These are phyloP conservation scores for Carettochelys insculpta DNA, from an alignment of 2,113 vertebrate species.

Conservation along the genomic window DNA sequence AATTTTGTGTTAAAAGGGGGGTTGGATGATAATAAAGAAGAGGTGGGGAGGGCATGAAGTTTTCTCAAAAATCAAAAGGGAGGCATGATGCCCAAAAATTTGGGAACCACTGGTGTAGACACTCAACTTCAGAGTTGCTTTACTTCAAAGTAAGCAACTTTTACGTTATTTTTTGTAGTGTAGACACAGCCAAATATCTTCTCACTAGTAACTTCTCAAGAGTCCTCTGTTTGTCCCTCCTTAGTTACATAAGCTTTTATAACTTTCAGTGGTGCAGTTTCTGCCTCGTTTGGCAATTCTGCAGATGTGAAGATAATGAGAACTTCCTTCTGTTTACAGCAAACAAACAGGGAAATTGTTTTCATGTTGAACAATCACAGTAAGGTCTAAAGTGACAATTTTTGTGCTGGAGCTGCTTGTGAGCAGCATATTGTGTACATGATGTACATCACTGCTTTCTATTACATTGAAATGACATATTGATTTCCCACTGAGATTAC, in stretches of 20 bases:
- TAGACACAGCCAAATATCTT: too few species aligned
- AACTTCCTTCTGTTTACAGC: not conserved
- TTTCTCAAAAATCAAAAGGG: too few species aligned
- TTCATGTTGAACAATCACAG: not conserved
- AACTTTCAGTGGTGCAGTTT: not conserved
- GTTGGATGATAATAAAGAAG: too few species aligned
- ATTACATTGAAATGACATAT: not conserved
- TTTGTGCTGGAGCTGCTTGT: not conserved
- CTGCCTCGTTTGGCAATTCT: not conserved
- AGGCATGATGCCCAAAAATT: too few species aligned
- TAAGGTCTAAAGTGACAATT: not conserved
- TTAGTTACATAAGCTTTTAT: not conserved
- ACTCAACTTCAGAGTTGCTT: too few species aligned
- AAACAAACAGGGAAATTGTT: not conserved
- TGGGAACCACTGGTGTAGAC: too few species aligned
- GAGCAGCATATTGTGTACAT: not conserved
- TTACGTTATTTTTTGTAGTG: too few species aligned
- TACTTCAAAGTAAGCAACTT: too few species aligned
- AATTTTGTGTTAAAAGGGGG: too few species aligned
- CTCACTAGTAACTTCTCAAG: not conserved
- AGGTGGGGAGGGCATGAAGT: too few species aligned
- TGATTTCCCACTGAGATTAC: not conserved
- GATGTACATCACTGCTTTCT: not conserved
- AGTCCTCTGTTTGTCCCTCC: not conserved
- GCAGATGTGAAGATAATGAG: conserved; percentile 28